A percentile compares a stretch with the other conserved stretches of the same genome.
Evolutionary conservation across 2,888 invertebrate species (phyloP).

Genomic region (Ashinkailepas kermadecensis): DNA sequence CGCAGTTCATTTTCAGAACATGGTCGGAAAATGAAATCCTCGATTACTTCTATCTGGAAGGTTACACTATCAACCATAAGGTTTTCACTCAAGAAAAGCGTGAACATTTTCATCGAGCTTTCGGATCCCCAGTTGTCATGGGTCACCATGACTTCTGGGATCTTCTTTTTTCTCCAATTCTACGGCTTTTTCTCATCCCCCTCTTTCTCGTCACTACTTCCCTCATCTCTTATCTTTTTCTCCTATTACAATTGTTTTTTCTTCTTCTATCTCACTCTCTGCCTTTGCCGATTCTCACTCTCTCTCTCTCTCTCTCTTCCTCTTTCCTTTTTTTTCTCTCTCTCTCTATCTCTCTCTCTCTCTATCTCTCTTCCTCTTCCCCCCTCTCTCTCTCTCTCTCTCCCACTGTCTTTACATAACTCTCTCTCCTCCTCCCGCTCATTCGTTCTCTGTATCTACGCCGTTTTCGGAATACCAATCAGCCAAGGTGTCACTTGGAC

Average conservation of each 20-base stretch:
- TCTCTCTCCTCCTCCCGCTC: neutral
- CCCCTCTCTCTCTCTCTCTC: constrained; percentile 4
- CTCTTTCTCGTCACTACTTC: neutral
- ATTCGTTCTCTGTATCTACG: neutral
- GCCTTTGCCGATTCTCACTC: neutral
- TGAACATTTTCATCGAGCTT: no score
- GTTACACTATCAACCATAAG: no score
- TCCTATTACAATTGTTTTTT: neutral
- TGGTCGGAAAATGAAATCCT: no score
- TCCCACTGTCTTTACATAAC: neutral
- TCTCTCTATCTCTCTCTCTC: neutral
- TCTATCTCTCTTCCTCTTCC: constrained; percentile 12
- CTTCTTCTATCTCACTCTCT: neutral
- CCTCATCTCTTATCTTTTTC: neutral
- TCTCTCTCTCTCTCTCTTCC: neutral
- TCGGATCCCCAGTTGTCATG: no score
- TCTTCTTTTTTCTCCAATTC: neutral
- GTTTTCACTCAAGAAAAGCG: no score
- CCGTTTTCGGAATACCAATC: neutral
- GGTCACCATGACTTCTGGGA: no score
- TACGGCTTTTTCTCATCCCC: neutral
- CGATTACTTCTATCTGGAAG: no score
- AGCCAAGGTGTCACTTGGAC: neutral
- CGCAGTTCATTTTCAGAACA: no score
- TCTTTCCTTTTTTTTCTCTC: neutral